Evolutionary conservation across 2,888 invertebrate species (phyloP).

Genomic region (Candidula unifasciata): DNA sequence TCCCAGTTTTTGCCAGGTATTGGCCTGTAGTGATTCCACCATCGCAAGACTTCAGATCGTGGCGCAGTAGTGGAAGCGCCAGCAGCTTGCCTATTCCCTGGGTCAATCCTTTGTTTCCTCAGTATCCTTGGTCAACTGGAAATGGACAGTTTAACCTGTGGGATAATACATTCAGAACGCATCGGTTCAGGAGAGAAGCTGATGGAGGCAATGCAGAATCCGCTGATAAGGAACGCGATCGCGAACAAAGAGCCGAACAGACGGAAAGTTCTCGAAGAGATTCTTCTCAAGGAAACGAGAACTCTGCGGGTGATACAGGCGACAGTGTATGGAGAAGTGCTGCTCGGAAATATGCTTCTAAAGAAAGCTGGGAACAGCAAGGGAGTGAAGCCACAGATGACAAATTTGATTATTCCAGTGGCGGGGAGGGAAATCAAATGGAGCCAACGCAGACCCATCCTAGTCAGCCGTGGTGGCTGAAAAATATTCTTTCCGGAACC

Average conservation of each 20-base stretch:
- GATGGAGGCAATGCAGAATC: neutral
- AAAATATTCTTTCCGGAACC: slow-evolving; percentile 5
- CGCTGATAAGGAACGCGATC: neutral
- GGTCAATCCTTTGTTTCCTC: neutral
- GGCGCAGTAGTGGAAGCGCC: neutral
- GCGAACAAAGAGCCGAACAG: neutral
- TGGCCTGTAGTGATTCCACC: neutral
- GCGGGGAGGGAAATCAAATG: neutral
- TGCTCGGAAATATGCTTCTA: neutral
- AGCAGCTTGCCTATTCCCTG: neutral
- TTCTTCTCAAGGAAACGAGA: neutral
- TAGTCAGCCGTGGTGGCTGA: slow-evolving; percentile 13
- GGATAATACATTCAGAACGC: neutral
- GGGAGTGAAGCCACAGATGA: neutral
- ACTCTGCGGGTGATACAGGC: neutral
- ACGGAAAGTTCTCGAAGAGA: slow-evolving; percentile 4
- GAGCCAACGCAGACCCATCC: neutral
- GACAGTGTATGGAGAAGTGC: slow-evolving; percentile 43
- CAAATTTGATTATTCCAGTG: neutral
- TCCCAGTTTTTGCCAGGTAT: neutral
- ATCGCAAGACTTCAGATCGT: neutral
- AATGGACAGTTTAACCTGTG: neutral
- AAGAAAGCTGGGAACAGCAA: slow-evolving; percentile 28
- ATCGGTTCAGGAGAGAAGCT: slow-evolving; percentile 13
- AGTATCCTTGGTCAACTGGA: neutral